Conservation (phyloP, 2,113 vertebrate genomes). For the Boleophthalmus pectinirostris region DNA sequence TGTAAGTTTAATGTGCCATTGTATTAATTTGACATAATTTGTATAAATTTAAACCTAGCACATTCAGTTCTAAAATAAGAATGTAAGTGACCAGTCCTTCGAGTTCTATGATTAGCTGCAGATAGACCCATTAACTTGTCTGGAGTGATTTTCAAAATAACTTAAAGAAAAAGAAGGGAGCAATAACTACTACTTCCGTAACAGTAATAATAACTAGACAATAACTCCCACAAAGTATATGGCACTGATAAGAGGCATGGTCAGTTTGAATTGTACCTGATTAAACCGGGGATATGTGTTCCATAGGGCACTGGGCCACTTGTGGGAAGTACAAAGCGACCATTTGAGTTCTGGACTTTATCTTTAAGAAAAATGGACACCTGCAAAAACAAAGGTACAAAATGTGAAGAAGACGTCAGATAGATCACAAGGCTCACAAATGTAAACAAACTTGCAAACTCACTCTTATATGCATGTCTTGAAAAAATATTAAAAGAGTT, state of each 20-base stretch:
- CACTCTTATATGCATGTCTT: constrained; percentile 98
- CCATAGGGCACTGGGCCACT: constrained; percentile 91
- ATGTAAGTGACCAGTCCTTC: too few relatives aligned
- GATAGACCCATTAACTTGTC: too few relatives aligned
- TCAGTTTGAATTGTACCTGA: constrained; percentile 79
- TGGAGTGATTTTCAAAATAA: too few relatives aligned
- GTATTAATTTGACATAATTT: too few relatives aligned
- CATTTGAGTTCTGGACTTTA: constrained; percentile 96
- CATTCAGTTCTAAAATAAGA: too few relatives aligned
- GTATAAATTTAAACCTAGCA: too few relatives aligned
- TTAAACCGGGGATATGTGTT: constrained; percentile 88
- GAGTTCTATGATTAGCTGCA: too few relatives aligned
- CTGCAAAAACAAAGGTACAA: constrained; percentile 62
- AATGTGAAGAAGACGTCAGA: background rate
- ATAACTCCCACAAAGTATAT: background rate
- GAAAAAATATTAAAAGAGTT: constrained; percentile 94
- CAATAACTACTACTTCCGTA: background rate
- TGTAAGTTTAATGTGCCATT: too few relatives aligned
- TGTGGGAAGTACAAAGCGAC: constrained; percentile 91
- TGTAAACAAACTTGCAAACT: constrained; percentile 45
- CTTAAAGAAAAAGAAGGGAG: too few relatives aligned
- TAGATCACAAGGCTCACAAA: background rate
- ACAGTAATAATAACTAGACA: background rate
- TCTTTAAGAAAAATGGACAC: constrained; percentile 98
- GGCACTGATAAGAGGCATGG: background rate